phyloP scores from a whole-genome alignment of 2,113 vertebrate species.

The Dinomys branickii region DNA sequence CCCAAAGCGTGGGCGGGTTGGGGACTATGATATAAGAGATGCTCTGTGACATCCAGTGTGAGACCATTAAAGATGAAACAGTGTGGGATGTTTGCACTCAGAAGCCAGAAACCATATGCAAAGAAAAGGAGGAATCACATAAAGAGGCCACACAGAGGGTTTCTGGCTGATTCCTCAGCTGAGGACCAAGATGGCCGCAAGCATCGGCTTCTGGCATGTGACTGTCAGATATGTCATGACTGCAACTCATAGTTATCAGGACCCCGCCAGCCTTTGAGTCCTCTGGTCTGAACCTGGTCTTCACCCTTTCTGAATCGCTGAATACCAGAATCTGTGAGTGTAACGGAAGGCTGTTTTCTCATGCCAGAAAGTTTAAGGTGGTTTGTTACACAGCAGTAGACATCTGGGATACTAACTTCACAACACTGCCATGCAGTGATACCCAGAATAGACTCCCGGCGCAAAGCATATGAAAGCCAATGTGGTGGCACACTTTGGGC shows the following conservation, averaged over 20 bases:
- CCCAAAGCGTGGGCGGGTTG: neutral
- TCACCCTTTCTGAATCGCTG: neutral
- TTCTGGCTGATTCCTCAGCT: neutral
- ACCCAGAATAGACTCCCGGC: no score
- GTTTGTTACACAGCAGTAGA: neutral
- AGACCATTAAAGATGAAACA: neutral
- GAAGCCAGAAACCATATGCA: neutral
- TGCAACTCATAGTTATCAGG: neutral
- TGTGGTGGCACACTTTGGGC: fast-evolving
- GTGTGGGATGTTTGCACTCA: no score
- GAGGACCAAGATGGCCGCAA: neutral
- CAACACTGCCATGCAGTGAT: neutral
- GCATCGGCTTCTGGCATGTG: no score
- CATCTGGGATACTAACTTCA: neutral
- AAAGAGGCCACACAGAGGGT: neutral
- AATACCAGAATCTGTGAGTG: neutral
- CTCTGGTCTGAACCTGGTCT: neutral
- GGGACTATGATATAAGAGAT: neutral
- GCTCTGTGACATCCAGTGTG: neutral
- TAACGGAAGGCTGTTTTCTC: neutral
- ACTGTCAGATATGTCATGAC: neutral
- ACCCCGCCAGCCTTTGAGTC: neutral
- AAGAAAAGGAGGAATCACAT: neutral
- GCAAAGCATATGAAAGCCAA: neutral
- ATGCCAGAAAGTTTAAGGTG: neutral